phyloP scores from a whole-genome alignment of 2,113 vertebrate genomes.

The Python bivittatus region DNA sequence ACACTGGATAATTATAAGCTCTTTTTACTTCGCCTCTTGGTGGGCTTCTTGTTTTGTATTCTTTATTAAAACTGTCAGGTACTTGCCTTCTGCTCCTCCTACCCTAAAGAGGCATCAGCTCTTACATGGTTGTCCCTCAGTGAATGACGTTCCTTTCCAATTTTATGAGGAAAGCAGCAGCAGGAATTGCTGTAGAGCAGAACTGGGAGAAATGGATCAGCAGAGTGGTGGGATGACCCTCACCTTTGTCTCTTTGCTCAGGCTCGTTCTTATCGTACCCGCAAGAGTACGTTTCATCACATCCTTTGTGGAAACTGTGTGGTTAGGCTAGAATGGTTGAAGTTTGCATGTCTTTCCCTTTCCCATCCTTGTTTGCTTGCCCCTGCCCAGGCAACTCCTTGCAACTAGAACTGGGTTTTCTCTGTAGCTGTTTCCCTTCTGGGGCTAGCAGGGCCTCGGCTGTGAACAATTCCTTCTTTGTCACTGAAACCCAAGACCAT shows the following conservation, averaged over 20 bases:
- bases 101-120: slow-evolving; percentile 7
- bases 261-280: background rate
- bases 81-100: slow-evolving; percentile 38
- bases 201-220: too few relatives aligned
- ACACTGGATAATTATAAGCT: slow-evolving; percentile 70
- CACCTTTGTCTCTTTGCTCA: background rate
- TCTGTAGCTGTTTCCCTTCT: background rate
- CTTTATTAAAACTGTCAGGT: slow-evolving; percentile 49
- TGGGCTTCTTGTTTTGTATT: slow-evolving; percentile 1
- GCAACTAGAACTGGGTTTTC: too few relatives aligned
- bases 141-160: background rate
- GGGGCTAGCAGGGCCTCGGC: background rate
- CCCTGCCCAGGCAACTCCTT: too few relatives aligned
- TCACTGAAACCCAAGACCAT: background rate
- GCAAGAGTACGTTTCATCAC: background rate
- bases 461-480: background rate
- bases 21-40: slow-evolving; percentile 48
- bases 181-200: background rate
- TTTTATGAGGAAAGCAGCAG: too few relatives aligned
- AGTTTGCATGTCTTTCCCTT: background rate
- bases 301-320: background rate
- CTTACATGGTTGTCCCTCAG: background rate
- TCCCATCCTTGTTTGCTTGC: background rate
- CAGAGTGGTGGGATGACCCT: too few relatives aligned
- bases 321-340: background rate